Percentiles rank a stretch among this genome's conserved stretches.
Evolutionary conservation across 2,113 vertebrate genomes (phyloP).

Genomic region (Rissa tridactyla): DNA sequence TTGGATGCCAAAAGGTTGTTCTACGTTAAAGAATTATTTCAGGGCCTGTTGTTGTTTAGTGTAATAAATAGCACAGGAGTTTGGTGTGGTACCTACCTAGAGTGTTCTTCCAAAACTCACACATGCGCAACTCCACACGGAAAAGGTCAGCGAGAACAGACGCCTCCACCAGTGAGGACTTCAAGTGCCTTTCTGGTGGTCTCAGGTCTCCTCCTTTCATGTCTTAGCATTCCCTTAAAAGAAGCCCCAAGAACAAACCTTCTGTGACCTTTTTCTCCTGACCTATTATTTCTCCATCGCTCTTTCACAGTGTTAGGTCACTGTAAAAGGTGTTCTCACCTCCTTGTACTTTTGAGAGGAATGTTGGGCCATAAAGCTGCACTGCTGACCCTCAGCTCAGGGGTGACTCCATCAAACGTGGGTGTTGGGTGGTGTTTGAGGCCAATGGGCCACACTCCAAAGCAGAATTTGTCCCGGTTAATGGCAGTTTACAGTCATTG

Average conservation of each 20-base stretch:
- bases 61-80: background rate
- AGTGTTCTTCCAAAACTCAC: background rate
- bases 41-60: background rate
- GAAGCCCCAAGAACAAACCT: background rate
- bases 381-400: background rate
- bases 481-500: background rate
- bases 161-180: background rate
- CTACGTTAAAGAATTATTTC: fast-evolving
- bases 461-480: background rate
- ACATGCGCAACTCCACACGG: background rate
- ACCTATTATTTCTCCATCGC: background rate
- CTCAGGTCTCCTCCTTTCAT: background rate
- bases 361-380: background rate
- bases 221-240: background rate
- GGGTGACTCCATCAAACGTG: background rate
- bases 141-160: background rate
- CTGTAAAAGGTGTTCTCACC: background rate
- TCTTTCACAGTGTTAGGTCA: background rate
- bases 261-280: background rate
- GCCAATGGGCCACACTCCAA: background rate
- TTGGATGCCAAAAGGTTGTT: background rate
- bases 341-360: background rate
- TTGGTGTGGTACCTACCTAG: background rate
- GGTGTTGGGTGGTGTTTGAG: background rate
- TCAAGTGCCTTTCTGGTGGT: background rate